phyloP scores from a whole-genome alignment of 2,797 vertebrate genomes.

The Urophycis tenuis region DNA sequence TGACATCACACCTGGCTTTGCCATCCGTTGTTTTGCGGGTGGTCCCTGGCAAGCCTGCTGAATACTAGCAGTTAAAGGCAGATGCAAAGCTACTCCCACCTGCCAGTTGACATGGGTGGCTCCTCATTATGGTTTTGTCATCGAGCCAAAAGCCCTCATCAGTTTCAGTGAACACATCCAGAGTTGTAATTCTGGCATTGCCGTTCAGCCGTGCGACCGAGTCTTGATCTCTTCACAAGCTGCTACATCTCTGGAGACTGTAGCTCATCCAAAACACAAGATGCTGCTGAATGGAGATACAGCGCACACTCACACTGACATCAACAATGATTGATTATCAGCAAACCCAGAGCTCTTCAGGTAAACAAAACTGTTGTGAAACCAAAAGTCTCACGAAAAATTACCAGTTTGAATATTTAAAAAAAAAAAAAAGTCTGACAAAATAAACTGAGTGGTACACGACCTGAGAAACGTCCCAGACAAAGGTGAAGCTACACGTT shows the following conservation, averaged over 20 bases:
- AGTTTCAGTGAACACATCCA: conserved; percentile 39
- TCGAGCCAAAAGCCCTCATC: conserved; percentile 48
- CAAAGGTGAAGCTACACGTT: not conserved
- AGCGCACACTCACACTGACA: not conserved
- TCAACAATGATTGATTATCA: not conserved
- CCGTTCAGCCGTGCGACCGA: conserved; percentile 35
- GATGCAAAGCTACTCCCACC: conserved; percentile 42
- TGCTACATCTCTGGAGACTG: conserved; percentile 38
- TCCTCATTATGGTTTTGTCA: conserved; percentile 52
- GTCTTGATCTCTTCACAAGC: conserved; percentile 28
- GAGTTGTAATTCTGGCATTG: conserved; percentile 43
- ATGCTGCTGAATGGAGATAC: not conserved
- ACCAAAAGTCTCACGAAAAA: not conserved
- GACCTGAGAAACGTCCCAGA: not conserved
- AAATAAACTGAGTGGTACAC: too few relatives aligned
- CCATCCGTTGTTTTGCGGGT: not conserved
- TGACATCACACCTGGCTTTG: conserved; percentile 8
- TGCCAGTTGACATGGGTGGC: conserved; percentile 45
- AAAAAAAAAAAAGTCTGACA: not conserved
- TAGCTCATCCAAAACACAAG: conserved; percentile 35
- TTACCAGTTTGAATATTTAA: not conserved
- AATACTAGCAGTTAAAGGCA: conserved; percentile 39
- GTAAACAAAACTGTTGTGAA: not conserved
- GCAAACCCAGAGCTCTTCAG: not conserved
- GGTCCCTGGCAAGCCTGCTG: conserved; percentile 10